These are phyloP conservation scores for Frieseomelitta varia DNA, from an alignment of 1,140 invertebrate genomes.

Conservation along the genomic window DNA sequence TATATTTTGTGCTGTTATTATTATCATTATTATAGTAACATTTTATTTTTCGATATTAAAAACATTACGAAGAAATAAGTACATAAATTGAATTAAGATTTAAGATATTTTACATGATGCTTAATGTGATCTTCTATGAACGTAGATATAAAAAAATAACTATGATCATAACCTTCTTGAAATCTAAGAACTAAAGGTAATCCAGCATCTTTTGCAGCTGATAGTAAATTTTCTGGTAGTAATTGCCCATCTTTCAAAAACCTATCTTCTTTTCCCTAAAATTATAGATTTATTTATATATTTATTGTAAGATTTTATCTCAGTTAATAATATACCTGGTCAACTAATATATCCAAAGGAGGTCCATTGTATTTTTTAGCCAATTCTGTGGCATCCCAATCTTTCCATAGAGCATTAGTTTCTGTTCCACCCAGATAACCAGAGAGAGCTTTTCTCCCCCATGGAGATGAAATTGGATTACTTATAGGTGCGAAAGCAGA, in stretches of 20 bases:
- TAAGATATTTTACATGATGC: constrained; percentile 91
- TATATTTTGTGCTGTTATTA: not conserved
- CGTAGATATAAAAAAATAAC: constrained; percentile 96
- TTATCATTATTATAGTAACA: constrained; percentile 9
- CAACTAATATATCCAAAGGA: constrained; percentile 91
- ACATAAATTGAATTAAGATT: constrained; percentile 71
- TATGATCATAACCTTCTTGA: constrained; percentile 97
- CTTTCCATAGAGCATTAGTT: constrained; percentile 86
- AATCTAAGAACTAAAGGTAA: constrained; percentile 89
- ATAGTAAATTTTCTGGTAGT: constrained; percentile 92
- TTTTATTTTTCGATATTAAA: constrained; percentile 9
- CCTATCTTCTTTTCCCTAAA: constrained; percentile 91
- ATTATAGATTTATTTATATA: constrained; percentile 54
- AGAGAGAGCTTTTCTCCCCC: constrained; percentile 94
- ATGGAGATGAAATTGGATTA: constrained; percentile 92
- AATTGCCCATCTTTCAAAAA: constrained; percentile 92
- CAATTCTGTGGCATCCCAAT: constrained; percentile 95
- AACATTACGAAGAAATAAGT: not conserved
- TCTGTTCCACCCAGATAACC: constrained; percentile 91
- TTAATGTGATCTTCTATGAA: constrained; percentile 97
- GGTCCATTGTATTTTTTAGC: constrained; percentile 93
- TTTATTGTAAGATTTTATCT: constrained; percentile 7
- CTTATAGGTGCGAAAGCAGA: constrained; percentile 98
- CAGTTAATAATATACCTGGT: constrained; percentile 87
- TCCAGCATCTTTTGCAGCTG: constrained; percentile 87